Evolutionary conservation across 2,888 invertebrate species (phyloP).

Genomic region (Hoplodrina ambigua): DNA sequence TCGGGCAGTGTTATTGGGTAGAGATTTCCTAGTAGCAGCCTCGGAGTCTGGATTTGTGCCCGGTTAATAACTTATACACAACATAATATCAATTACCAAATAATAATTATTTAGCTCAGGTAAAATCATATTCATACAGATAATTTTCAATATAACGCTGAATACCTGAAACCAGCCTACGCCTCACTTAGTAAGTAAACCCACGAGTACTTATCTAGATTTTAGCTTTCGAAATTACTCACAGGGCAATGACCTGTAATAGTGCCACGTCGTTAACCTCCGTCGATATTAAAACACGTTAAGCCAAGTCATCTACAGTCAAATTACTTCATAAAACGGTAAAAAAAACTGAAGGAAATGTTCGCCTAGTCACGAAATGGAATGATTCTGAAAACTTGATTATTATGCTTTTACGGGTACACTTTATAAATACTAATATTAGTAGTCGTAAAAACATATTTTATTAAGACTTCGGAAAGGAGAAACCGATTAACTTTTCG

Average conservation of each 20-base stretch:
- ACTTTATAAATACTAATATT: conserved; percentile 9
- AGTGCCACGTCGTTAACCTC: conserved; percentile 24
- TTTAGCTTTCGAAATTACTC: conserved; percentile 14
- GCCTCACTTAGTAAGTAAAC: not conserved
- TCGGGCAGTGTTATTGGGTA: too few species aligned
- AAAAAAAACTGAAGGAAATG: conserved; percentile 33
- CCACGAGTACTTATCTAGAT: not conserved
- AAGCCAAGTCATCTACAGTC: conserved; percentile 43
- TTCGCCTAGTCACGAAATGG: conserved; percentile 25
- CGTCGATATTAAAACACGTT: conserved; percentile 35
- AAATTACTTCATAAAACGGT: conserved; percentile 36
- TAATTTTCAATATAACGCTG: not conserved
- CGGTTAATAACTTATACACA: not conserved
- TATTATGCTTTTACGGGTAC: not conserved
- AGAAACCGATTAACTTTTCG: too few species aligned
- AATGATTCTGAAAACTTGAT: conserved; percentile 16
- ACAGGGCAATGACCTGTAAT: conserved; percentile 15
- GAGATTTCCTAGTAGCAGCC: too few species aligned
- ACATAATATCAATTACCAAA: not conserved
- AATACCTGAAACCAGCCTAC: not conserved
- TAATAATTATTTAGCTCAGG: conserved; percentile 3
- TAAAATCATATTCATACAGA: not conserved
- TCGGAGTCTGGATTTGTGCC: too few species aligned
- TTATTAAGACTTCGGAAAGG: not conserved
- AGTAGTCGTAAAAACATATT: not conserved